These are phyloP conservation scores for Amazona vittata DNA, from an alignment of 2,113 vertebrate species.

Conservation along the genomic window DNA sequence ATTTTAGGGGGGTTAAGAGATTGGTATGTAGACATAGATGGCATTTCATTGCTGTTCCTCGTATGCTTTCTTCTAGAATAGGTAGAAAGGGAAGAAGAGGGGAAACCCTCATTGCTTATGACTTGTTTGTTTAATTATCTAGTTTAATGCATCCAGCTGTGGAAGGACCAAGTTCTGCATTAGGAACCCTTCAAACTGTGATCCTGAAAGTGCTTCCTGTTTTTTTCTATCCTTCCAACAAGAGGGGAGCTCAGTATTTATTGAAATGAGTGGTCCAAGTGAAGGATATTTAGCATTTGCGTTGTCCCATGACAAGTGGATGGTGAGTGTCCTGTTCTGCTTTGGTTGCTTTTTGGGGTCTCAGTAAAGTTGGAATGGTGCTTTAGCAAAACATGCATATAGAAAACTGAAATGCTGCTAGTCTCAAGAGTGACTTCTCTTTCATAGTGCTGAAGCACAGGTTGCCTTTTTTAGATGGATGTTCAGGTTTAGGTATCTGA, in stretches of 20 bases:
- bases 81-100: background rate
- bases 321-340: slow-evolving; percentile 77
- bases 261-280: slow-evolving; percentile 87
- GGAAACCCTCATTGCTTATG: background rate
- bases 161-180: slow-evolving; percentile 83
- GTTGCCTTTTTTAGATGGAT: background rate
- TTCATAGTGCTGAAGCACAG: background rate
- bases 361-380: background rate
- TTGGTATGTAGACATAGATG: background rate
- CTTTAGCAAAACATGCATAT: background rate
- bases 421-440: background rate
- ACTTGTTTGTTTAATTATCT: slow-evolving; percentile 22
- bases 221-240: slow-evolving; percentile 83
- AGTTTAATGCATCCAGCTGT: slow-evolving; percentile 85
- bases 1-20: background rate
- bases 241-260: slow-evolving; percentile 66
- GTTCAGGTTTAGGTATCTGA: background rate
- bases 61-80: background rate
- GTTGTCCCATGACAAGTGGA: slow-evolving; percentile 86
- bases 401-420: background rate
- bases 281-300: slow-evolving; percentile 86
- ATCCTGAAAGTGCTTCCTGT: slow-evolving; percentile 76
- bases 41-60: background rate
- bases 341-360: background rate
- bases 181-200: slow-evolving; percentile 81